Conservation (phyloP, 2,113 vertebrate genomes). For the Laterallus jamaicensis region DNA sequence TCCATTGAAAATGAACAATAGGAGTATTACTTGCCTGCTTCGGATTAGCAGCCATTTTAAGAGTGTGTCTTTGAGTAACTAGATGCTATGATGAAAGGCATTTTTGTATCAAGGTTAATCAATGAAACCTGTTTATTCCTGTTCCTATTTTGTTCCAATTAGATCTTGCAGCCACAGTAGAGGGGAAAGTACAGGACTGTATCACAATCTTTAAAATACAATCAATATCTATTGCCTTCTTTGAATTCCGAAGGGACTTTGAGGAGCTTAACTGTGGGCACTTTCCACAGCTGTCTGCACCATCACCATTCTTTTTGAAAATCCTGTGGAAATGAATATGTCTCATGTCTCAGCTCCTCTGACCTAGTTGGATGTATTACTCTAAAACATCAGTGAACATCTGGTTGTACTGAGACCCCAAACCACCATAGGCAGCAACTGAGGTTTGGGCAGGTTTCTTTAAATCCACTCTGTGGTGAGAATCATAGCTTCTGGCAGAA, state of each 20-base stretch:
- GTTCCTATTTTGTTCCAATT: background rate
- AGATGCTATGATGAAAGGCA: background rate
- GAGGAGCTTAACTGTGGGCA: background rate
- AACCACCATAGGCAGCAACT: background rate
- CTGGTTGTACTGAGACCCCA: background rate
- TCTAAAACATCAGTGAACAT: background rate
- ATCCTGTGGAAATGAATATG: background rate
- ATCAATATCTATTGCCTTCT: background rate
- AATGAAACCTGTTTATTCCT: background rate
- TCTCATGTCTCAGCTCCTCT: background rate
- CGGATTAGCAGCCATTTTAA: background rate
- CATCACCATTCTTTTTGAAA: background rate
- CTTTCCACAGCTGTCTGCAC: background rate
- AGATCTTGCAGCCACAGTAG: background rate
- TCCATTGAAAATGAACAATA: background rate
- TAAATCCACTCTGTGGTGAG: background rate
- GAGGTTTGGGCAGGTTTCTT: background rate
- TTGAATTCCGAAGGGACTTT: background rate
- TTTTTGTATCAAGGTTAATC: background rate
- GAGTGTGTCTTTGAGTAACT: background rate
- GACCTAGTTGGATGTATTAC: background rate
- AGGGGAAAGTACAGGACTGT: background rate
- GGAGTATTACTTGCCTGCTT: background rate
- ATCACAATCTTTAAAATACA: background rate
- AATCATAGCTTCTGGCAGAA: background rate